phyloP scores from a whole-genome alignment of 2,888 invertebrate genomes.

The Aphidoletes aphidimyza region DNA sequence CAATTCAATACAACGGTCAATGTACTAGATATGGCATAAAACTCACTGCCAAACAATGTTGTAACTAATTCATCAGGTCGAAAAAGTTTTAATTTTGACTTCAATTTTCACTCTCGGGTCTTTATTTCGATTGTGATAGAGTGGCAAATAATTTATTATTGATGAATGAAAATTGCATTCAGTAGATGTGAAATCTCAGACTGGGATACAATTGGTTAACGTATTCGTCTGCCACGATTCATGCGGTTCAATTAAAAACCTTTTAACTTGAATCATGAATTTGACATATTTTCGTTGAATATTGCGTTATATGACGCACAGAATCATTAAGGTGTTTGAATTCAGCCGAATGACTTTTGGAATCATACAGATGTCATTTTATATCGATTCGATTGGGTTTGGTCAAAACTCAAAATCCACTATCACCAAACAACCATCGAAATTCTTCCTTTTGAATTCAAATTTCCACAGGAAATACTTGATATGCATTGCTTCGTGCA shows the following conservation, averaged over 20 bases:
- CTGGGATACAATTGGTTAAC: no score
- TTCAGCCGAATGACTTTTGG: no score
- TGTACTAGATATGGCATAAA: background rate
- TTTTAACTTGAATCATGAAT: no score
- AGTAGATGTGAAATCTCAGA: background rate
- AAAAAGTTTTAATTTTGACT: conserved; percentile 14
- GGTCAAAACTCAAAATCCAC: background rate
- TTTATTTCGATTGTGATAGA: background rate
- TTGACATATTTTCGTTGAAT: no score
- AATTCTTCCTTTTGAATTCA: background rate
- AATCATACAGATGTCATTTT: no score
- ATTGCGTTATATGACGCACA: no score
- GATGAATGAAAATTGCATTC: no score
- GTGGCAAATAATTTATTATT: conserved; percentile 27
- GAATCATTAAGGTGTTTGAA: no score
- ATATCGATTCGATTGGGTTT: no score
- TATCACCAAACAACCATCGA: background rate
- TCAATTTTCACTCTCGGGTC: background rate
- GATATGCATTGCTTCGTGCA: background rate
- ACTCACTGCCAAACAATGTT: background rate
- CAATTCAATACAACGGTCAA: background rate
- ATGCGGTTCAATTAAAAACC: no score
- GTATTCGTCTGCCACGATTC: no score
- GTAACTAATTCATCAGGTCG: conserved; percentile 36
- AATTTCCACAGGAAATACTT: background rate